phyloP scores from a whole-genome alignment of 1,140 invertebrate species.

The Coenobita brevimanus region DNA sequence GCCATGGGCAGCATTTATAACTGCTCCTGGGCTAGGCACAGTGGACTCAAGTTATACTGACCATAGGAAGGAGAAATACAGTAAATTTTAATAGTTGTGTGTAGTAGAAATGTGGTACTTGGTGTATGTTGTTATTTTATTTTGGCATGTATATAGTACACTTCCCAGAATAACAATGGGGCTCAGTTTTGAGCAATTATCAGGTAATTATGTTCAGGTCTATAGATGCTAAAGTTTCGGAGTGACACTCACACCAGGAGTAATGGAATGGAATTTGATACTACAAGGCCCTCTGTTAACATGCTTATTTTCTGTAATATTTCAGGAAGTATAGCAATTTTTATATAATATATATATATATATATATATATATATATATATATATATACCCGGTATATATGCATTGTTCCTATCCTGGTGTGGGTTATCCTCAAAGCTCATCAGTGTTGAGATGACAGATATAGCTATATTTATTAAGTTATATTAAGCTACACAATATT shows the following conservation, averaged over 20 bases:
- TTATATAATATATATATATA: too few species aligned
- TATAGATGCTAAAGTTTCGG: constrained; percentile 38
- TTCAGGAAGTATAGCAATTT: background rate
- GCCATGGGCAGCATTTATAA: constrained; percentile 44
- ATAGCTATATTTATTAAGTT: constrained; percentile 50
- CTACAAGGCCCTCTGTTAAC: background rate
- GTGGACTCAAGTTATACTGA: constrained; percentile 58
- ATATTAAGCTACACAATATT: constrained; percentile 42
- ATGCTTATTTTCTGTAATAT: background rate
- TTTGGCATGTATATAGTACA: constrained; percentile 39
- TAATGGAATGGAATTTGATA: constrained; percentile 15
- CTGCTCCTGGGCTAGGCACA: constrained; percentile 56
- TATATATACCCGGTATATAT: too few species aligned
- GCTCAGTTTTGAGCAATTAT: constrained; percentile 25
- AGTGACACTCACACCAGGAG: constrained; percentile 40
- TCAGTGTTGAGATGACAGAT: constrained; percentile 23
- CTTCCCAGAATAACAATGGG: constrained; percentile 3
- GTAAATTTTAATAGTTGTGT: constrained; percentile 39
- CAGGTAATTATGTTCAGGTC: constrained; percentile 51
- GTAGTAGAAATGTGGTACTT: constrained; percentile 33
- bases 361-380: too few species aligned
- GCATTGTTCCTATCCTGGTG: constrained; percentile 24
- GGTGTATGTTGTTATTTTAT: constrained; percentile 42
- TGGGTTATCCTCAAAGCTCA: constrained; percentile 32
- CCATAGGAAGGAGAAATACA: constrained; percentile 37